Conservation (phyloP, 2,797 vertebrate species). For the Champsocephalus esox region DNA sequence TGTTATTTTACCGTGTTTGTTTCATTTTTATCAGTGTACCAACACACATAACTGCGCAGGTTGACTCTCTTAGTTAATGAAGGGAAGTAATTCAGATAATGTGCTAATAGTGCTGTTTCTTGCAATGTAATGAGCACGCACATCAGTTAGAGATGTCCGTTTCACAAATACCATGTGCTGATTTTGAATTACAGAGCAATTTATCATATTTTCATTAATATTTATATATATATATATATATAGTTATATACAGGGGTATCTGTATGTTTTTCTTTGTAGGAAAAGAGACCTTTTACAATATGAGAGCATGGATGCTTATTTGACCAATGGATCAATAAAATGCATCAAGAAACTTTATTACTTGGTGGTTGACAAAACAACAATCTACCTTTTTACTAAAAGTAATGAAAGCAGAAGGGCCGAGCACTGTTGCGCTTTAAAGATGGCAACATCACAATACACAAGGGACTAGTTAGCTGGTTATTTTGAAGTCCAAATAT, state of each 20-base stretch:
- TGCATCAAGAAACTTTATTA: conserved; percentile 57
- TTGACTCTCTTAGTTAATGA: conserved; percentile 47
- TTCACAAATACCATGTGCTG: conserved; percentile 52
- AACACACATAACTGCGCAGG: conserved; percentile 23
- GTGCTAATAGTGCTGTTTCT: conserved; percentile 50
- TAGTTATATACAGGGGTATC: conserved; percentile 41
- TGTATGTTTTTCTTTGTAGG: conserved; percentile 66
- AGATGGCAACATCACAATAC: neutral
- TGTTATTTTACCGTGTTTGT: conserved; percentile 67
- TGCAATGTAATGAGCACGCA: conserved; percentile 40
- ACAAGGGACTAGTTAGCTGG: neutral
- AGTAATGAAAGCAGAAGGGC: neutral
- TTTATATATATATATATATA: conserved; percentile 2
- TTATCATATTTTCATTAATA: conserved; percentile 65
- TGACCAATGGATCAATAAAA: conserved; percentile 82
- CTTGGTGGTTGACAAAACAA: conserved; percentile 13
- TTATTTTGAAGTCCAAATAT: conserved; percentile 4
- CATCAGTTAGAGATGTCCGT: conserved; percentile 51
- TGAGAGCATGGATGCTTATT: conserved; percentile 68
- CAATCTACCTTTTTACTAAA: neutral
- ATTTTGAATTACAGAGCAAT: conserved; percentile 63
- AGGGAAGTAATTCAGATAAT: conserved; percentile 35
- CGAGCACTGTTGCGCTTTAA: neutral
- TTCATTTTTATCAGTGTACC: conserved; percentile 64
- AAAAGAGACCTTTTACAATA: conserved; percentile 71